Percentiles rank a stretch among this genome's conserved stretches.
phyloP scores from a whole-genome alignment of 2,888 invertebrate species.

The Ferdinandea cuprea region DNA sequence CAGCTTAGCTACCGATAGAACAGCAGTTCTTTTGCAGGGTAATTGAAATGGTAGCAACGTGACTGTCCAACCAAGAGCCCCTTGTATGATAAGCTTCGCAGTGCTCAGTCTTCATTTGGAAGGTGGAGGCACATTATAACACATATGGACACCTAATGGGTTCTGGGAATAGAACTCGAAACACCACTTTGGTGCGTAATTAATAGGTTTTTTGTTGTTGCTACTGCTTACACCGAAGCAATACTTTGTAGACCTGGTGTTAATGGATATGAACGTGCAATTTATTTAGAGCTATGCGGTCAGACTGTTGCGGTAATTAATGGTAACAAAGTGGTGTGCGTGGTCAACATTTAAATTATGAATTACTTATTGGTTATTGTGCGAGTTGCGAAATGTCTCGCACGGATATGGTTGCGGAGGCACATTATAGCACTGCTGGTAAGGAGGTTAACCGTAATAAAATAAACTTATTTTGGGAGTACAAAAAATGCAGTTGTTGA shows the following conservation, averaged over 20 bases:
- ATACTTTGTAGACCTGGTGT: conserved; percentile 17
- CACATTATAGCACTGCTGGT: conserved; percentile 10
- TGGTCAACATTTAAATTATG: conserved; percentile 64
- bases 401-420: conserved; percentile 31
- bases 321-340: conserved; percentile 54
- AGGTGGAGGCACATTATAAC: conserved; percentile 64
- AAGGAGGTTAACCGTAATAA: conserved; percentile 64
- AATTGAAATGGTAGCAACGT: conserved; percentile 54
- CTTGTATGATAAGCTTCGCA: conserved; percentile 46
- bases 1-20: conserved; percentile 37
- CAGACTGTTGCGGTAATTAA: conserved; percentile 65
- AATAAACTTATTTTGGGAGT: conserved; percentile 26
- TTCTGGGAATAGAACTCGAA: conserved; percentile 37
- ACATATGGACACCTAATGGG: conserved; percentile 65
- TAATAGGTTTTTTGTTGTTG: conserved; percentile 51
- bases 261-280: conserved; percentile 54
- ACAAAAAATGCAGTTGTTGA: conserved; percentile 26
- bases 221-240: conserved; percentile 10
- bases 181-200: conserved; percentile 57
- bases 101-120: conserved; percentile 57
- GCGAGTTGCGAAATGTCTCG: conserved; percentile 30
- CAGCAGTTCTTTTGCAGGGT: conserved; percentile 43
- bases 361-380: conserved; percentile 51
- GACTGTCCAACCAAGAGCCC: conserved; percentile 16
- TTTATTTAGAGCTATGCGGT: conserved; percentile 55